Base-by-base conservation (phyloP, 2,888 invertebrate species). In the Pyrrhia umbra region DNA sequence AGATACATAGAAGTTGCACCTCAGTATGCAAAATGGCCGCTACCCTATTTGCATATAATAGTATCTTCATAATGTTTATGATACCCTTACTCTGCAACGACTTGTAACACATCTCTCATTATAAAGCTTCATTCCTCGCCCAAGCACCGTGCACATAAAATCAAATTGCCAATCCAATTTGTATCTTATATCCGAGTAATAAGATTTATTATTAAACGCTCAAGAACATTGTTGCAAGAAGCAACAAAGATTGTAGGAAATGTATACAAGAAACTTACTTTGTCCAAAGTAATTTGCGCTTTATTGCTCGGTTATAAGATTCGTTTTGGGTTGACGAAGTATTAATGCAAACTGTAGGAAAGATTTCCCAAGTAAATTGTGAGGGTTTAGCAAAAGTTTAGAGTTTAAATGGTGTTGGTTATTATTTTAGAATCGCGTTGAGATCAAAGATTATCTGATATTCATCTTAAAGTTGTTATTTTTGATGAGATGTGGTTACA, bases 61-160 rank as follows among this genome's bases (percentile, higher is more conserved):
- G 13, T 5, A 34, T 34, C 34, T 34, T n/a, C 34, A 34, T 34
- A 34, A 34, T 34, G n/a, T 34, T 34, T 34, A 34, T 34, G 34
- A n/a, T 34, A 25, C 43, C 46, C 52, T 61, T 64, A 73, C 61
- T 62, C 21, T 58, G 20, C 23, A 21, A 50, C 6, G 50, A 54
- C 59, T 49, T 74, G 70, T 74, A 77, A 74, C 47, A 64, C 52
- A 67, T 63, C 49, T 57, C 62, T 81, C 77, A 77, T 79, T 77
- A 77, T 47, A 61, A 59, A 46, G 27, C 54, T 64, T 51, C 49
- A 46, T 59, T 40, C 66, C 37, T 59, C 37, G 30, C 49, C 20
- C 27, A 51, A 65, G 61, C 47, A 58, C 13, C 46, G 37, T 55
- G 51, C 57, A 68, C 43, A 63, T 63, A 64, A 68, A 54, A 68